Percentiles rank a stretch among this genome's conserved stretches.
Conservation (phyloP, 1,140 invertebrate genomes). For the Bombus affinis region DNA sequence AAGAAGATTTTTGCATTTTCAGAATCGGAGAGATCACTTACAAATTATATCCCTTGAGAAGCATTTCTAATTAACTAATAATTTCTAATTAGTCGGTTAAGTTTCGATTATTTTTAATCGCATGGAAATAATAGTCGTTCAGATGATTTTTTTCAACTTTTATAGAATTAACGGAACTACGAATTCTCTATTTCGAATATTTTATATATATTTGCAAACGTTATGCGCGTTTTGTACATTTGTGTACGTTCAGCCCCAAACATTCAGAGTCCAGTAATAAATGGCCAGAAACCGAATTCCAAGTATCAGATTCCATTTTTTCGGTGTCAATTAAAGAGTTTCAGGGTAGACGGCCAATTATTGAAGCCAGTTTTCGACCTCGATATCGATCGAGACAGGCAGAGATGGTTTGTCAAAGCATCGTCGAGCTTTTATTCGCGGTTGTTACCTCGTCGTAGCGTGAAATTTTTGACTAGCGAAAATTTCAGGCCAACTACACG, state of each 20-base stretch:
- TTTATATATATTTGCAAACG: too few relatives aligned
- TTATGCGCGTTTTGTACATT: neutral
- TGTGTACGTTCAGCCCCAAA: neutral
- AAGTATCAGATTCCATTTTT: neutral
- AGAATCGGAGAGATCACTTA: too few relatives aligned
- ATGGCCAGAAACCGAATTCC: neutral
- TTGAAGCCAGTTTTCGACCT: neutral
- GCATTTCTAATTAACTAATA: too few relatives aligned
- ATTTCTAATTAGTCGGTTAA: too few relatives aligned
- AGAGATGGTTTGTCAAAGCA: neutral
- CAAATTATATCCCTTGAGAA: too few relatives aligned
- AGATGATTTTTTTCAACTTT: too few relatives aligned
- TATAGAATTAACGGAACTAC: too few relatives aligned
- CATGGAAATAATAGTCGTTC: too few relatives aligned
- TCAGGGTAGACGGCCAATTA: neutral
- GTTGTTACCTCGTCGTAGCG: too few relatives aligned
- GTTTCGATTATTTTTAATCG: too few relatives aligned
- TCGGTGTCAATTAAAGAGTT: neutral
- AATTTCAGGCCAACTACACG: constrained; percentile 5
- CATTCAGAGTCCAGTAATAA: neutral
- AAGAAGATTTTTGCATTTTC: too few relatives aligned
- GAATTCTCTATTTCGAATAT: too few relatives aligned
- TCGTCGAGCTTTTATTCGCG: neutral
- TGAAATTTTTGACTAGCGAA: constrained; percentile 6
- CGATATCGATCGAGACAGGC: neutral